Base-by-base conservation (phyloP, 1,140 invertebrate species). In the Melipona quadrifasciata region DNA sequence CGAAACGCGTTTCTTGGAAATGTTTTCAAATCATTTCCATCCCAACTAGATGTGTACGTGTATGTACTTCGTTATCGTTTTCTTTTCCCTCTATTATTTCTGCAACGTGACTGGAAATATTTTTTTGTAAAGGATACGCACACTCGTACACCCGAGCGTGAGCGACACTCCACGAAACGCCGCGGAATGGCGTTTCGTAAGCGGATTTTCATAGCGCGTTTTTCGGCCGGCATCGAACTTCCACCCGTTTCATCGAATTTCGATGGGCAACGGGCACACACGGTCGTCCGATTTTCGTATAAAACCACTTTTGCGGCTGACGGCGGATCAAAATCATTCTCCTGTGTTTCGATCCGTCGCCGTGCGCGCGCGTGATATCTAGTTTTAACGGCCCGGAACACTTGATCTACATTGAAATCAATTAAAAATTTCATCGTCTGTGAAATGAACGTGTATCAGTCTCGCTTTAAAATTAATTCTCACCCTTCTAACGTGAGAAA, bases 51-150 rank as follows among this genome's bases (percentile, higher is more conserved):
- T 47, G 8, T 47, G 39, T 47, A 6, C 0, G 39, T 47, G 39
- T 47, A 6, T 47, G 39, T 47, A 88, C 87, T 89, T 89, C 71
- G 83, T 88, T 88, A 85, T 85, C 77, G 86, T 34, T 80, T 80
- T 72, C 47, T 51, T 21, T n/a, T 27, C 3, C 17, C 14, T 11
- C 11, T 68, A 16, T 81, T 61, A 24, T 17, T 47, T 31, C 51
- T n/a, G 19, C 24, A 1, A 8, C 21, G 0, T 73, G 80, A 6
- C 31, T 24, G 64, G 47, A 51, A 68, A 84, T 68, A 88, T 85
- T 85, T 79, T 87, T 85, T 57, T 10, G n/a, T 24, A 85, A 88
- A 82, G 21, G 21, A 39, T 58, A 85, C 55, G 14, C 47, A 47
- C 81, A 80, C 53, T 27, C 39, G 6, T 6, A 6, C 6, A 47